Evolutionary conservation across 1,140 invertebrate species (phyloP).

Genomic region (Brachionus calyciflorus): DNA sequence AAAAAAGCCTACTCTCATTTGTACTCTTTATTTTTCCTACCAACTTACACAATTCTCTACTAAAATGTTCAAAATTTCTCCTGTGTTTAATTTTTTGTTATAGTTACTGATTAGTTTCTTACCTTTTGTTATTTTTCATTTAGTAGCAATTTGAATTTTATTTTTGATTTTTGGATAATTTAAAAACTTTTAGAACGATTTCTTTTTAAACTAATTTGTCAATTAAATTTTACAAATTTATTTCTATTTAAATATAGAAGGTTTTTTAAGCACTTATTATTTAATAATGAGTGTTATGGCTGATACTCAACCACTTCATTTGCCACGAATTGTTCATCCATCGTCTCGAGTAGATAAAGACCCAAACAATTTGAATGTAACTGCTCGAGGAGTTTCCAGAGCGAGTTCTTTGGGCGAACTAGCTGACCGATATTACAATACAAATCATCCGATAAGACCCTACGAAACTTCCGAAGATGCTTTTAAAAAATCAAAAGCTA

Average conservation of each 20-base stretch:
- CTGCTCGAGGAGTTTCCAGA: slow-evolving; percentile 19
- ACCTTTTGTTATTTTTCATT: not conserved
- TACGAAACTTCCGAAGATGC: not conserved
- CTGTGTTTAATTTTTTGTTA: not conserved
- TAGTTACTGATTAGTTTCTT: slow-evolving; percentile 43
- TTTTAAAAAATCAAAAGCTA: slow-evolving; percentile 22
- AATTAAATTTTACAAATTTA: not conserved
- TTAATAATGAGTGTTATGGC: slow-evolving; percentile 20
- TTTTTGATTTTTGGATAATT: not conserved
- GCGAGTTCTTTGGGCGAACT: slow-evolving; percentile 37
- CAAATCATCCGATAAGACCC: not conserved
- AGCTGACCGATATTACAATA: slow-evolving; percentile 19
- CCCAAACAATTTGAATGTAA: slow-evolving; percentile 26
- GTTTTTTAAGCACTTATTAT: not conserved
- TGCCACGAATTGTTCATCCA: slow-evolving; percentile 38
- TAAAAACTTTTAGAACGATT: too few relatives aligned
- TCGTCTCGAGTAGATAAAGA: slow-evolving; percentile 19
- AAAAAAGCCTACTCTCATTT: too few relatives aligned
- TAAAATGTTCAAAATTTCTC: not conserved
- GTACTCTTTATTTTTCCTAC: not conserved
- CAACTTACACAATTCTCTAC: slow-evolving; percentile 1
- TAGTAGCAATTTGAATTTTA: not conserved
- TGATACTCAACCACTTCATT: slow-evolving; percentile 14
- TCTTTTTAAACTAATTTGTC: not conserved
- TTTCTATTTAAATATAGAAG: not conserved